Percentiles rank a stretch among this genome's conserved stretches.
These are phyloP conservation scores for Phymastichus coffea DNA, from an alignment of 1,140 invertebrate genomes.

Conservation along the genomic window DNA sequence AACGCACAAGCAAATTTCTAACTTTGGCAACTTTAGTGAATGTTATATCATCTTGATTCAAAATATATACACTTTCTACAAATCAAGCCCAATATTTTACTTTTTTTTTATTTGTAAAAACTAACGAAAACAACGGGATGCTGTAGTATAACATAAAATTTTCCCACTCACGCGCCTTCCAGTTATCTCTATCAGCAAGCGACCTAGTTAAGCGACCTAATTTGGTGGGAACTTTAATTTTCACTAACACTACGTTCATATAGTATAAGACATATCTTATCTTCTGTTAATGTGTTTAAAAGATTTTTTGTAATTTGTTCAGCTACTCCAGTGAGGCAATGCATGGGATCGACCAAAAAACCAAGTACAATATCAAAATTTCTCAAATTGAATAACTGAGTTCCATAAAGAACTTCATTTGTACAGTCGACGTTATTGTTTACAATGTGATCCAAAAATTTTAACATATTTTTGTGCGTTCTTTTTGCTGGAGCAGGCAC, in stretches of 20 bases:
- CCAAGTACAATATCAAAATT: no score
- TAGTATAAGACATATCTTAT: background rate
- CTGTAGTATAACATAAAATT: slow-evolving; percentile 27
- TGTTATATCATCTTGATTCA: slow-evolving; percentile 10
- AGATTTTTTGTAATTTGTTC: no score
- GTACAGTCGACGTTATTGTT: no score
- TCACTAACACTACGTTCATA: background rate
- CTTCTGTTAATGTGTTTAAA: slow-evolving; percentile 12
- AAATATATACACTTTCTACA: slow-evolving; percentile 6
- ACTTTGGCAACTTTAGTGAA: slow-evolving; percentile 16
- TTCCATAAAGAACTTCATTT: no score
- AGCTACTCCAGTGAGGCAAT: no score
- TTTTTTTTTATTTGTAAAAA: slow-evolving; percentile 4
- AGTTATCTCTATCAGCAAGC: slow-evolving; percentile 9
- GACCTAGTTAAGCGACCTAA: slow-evolving; percentile 2
- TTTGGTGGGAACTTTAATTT: slow-evolving; percentile 17
- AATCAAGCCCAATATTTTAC: slow-evolving; percentile 15
- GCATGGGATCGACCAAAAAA: no score
- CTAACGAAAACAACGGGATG: slow-evolving; percentile 2
- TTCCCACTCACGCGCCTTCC: slow-evolving; percentile 30
- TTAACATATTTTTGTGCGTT: no score
- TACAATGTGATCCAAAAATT: no score
- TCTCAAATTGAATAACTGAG: no score
- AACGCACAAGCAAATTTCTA: slow-evolving; percentile 21
- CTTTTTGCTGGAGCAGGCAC: no score